A percentile compares a stretch with the other conserved stretches of the same genome.
These are phyloP conservation scores for Agrilus biguttatus DNA, from an alignment of 2,888 invertebrate species.

Conservation along the genomic window DNA sequence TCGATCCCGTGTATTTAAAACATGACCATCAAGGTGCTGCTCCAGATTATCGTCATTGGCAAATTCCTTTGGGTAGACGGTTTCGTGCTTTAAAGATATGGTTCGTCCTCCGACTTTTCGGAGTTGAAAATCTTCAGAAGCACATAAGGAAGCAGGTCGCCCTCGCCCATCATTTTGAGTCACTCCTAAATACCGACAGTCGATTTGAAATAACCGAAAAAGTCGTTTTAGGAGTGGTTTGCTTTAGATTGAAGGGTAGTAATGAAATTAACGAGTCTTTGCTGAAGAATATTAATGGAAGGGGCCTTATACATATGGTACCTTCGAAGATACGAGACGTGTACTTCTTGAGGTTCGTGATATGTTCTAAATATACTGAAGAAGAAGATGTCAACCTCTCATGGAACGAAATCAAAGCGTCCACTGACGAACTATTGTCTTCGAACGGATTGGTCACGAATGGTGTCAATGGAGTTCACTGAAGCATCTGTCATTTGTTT, in stretches of 20 bases:
- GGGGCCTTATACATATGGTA: slow-evolving; percentile 83
- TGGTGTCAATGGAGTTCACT: too few species aligned
- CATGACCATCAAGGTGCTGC: slow-evolving; percentile 83
- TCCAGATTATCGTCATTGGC: slow-evolving; percentile 95
- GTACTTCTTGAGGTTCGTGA: slow-evolving; percentile 78
- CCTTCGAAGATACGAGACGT: slow-evolving; percentile 74
- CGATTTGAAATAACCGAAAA: slow-evolving; percentile 83
- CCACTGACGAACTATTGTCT: slow-evolving; percentile 52
- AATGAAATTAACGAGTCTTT: slow-evolving; percentile 74
- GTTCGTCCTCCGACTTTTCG: slow-evolving; percentile 87
- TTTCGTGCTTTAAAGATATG: slow-evolving; percentile 88
- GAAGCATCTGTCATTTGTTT: too few species aligned
- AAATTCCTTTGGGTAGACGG: slow-evolving; percentile 85
- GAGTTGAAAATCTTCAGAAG: slow-evolving; percentile 74
- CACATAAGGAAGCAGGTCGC: slow-evolving; percentile 74
- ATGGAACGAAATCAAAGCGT: slow-evolving; percentile 71
- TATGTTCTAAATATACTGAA: slow-evolving; percentile 76
- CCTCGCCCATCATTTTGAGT: slow-evolving; percentile 78
- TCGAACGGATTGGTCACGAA: not conserved
- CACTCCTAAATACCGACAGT: slow-evolving; percentile 55
- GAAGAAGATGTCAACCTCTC: slow-evolving; percentile 69
- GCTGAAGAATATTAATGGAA: slow-evolving; percentile 71
- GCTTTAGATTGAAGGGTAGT: slow-evolving; percentile 79
- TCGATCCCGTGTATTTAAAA: slow-evolving; percentile 92
- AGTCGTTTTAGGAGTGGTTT: slow-evolving; percentile 88